Base-by-base conservation (phyloP, 1,140 invertebrate genomes). In the Charaxes varanes region DNA sequence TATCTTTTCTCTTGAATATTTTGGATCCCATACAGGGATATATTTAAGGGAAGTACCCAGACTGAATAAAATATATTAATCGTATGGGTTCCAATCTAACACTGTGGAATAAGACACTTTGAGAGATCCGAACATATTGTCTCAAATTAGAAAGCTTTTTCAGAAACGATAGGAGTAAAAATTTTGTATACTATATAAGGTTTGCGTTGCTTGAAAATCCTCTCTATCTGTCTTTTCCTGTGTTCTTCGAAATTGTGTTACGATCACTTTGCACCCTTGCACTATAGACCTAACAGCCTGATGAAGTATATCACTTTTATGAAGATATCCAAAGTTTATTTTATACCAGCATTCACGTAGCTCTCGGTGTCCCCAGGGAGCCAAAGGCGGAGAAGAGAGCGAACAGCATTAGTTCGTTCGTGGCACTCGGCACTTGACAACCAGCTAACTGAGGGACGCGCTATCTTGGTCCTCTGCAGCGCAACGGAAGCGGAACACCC, bases 341-440 rank as follows among this genome's bases (percentile, higher is more conserved):
- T 26, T 14, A 23, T 21, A 7, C 10, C 2, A 3, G 15, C 12
- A 27, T 10, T 65, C 53, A 62, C 26, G 17, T 14, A 42, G 4
- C 24, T 5, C 36, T 43, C 38, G 51, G 17, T n/a, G n/a, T 61
- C 43, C 31, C 16, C 76, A 85, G 84, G 84, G 84, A 85, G 77
- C 79, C 82, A 85, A 85, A 85, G 69, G 74, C 78, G 84, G 84
- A 85, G 82, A 85, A 85, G 84, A 85, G 84, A 62, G 63, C 78
- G 82, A 85, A 81, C 84, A 85, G 63, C 82, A 84, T 85, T 85
- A 85, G 62, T 58, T 83, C 84, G 56, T 85, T 81, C 71, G 76
- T 85, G 65, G 72, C 81, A 71, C 84, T 85, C 66, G 81, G 82
- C 73, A 85, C 84, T 80, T 85, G 84, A 85, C 84, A 85, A 84